Base-by-base conservation (phyloP, 2,113 vertebrate species). In the Dicentrarchus labrax region DNA sequence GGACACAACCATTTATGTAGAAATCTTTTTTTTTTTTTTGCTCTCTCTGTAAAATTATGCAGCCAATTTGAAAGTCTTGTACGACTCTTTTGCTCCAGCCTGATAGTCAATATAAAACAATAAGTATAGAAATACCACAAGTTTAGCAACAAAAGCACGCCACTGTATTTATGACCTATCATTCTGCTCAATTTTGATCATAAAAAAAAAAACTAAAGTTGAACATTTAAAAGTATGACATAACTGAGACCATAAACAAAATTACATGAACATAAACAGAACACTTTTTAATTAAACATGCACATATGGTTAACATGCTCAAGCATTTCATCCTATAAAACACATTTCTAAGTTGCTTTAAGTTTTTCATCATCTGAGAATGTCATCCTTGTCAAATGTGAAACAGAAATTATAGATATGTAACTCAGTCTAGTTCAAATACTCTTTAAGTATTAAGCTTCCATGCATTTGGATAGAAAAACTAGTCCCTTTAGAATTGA, bases 11-110 rank as follows among this genome's bases (percentile, higher is more conserved):
- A 77, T 82, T 82, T 57, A 56, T 70, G 62, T 17, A 16, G 36
- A 77, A 67, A 50, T 56, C 6, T 43, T 61, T 62, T 48, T 24
- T 16, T 39, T 50, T 47, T 9, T 51, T 4, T 41, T 38, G 41
- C 22, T 36, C 60, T 62, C 39, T 13, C 12, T n/a, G 22, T 86
- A 36, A 84, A 66, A 77, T 86, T 57, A 76, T 64, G 54, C 76
- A 81, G 73, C 30, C 60, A 62, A 65, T 75, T 71, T 71, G 15
- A 78, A 78, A 86, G 74, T 70, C 80, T 68, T 17, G 38, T 17
- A 48, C 80, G 65, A 83, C 67, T 81, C 76, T 86, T 82, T 79
- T 76, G 90, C 82, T 82, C 83, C 87, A 90, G 77, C 69, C 80
- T 51, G 47, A 86, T 77, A 81, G 47, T 69, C 65, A 53, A 65